phyloP scores from a whole-genome alignment of 37 sponge, comb jelly and placozoan genomes.

The Haliclona indistincta region DNA sequence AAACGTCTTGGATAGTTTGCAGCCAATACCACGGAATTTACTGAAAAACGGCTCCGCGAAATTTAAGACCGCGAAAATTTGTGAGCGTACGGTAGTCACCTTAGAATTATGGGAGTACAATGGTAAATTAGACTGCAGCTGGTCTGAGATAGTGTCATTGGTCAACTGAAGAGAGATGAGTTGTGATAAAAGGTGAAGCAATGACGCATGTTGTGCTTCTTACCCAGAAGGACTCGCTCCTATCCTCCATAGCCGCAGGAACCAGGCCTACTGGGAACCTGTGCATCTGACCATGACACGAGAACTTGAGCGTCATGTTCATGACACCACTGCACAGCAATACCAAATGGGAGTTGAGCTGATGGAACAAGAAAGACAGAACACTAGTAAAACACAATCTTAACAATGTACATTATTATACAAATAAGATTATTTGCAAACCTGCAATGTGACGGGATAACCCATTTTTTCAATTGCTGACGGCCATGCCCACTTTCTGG shows the following conservation, averaged over 20 bases:
- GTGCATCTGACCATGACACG: conserved; percentile 46
- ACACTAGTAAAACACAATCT: neutral
- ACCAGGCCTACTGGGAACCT: conserved; percentile 44
- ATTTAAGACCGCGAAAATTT: no score
- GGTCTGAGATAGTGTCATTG: no score
- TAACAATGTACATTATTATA: neutral
- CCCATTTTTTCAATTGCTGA: conserved; percentile 46
- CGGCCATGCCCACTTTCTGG: conserved; percentile 83
- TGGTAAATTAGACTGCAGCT: no score
- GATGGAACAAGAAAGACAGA: neutral
- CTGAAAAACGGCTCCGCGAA: no score
- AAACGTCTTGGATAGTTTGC: no score
- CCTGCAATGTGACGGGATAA: conserved; percentile 48
- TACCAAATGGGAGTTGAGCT: conserved; percentile 63
- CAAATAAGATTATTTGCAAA: neutral
- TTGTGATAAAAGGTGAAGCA: no score
- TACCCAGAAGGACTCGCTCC: conserved; percentile 11
- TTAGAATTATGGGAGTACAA: no score
- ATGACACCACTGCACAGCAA: conserved; percentile 57
- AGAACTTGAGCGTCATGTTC: conserved; percentile 61
- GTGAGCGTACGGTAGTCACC: no score
- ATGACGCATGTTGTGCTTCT: no score
- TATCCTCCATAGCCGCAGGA: neutral
- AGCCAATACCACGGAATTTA: no score
- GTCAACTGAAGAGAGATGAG: no score